Conservation (phyloP, 2,797 vertebrate genomes). For the Chrysocyon brachyurus region DNA sequence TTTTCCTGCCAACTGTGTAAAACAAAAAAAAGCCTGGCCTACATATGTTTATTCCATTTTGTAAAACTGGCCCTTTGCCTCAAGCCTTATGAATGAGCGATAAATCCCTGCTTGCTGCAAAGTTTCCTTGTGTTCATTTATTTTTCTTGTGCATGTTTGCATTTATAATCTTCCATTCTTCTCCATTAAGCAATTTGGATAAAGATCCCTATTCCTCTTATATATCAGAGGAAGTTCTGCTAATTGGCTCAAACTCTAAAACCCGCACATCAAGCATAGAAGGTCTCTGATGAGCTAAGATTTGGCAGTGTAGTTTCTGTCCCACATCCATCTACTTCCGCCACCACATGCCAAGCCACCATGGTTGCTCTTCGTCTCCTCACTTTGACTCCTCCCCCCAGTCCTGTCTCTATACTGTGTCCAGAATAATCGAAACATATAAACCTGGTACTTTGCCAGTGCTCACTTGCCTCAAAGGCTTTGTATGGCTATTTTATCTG, state of each 20-base stretch:
- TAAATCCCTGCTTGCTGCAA: slow-evolving; percentile 56
- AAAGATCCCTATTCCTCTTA: not conserved
- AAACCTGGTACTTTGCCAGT: not conserved
- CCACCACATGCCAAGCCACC: not conserved
- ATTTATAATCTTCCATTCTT: slow-evolving; percentile 42
- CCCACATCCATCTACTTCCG: not conserved
- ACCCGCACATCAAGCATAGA: not conserved
- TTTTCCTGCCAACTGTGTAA: slow-evolving; percentile 72
- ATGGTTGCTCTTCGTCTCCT: not conserved
- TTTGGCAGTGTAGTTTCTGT: accelerated
- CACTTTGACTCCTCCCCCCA: not conserved
- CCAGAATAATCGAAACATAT: not conserved
- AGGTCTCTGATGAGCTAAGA: not conserved
- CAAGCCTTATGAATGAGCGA: slow-evolving; percentile 70
- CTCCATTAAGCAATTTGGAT: slow-evolving; percentile 36
- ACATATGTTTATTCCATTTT: slow-evolving; percentile 80
- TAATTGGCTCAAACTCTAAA: not conserved
- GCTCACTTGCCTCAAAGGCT: not conserved
- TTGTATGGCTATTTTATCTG: not conserved
- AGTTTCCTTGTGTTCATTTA: slow-evolving; percentile 14
- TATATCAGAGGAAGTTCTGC: not conserved
- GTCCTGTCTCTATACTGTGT: not conserved
- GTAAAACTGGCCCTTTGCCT: slow-evolving; percentile 72
- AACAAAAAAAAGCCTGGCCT: slow-evolving; percentile 62
- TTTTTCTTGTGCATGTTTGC: not conserved